Percentiles rank a stretch among this genome's conserved stretches.
Evolutionary conservation across 2,113 vertebrate species (phyloP).

Genomic region (Ammodytes marinus): DNA sequence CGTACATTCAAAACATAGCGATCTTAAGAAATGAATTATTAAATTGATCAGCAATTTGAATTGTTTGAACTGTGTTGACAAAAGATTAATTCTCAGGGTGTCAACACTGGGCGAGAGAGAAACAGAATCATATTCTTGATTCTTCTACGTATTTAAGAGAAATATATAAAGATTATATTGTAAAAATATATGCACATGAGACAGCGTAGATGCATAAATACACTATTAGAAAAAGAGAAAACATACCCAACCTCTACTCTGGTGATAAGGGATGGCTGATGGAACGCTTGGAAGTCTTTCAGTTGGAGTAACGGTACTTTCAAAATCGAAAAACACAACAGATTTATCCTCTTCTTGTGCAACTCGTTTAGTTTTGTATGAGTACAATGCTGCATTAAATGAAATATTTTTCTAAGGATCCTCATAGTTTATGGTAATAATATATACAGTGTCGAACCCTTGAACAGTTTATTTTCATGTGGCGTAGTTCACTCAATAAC

Average conservation of each 20-base stretch:
- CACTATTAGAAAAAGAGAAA: neutral
- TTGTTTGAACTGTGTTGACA: conserved; percentile 37
- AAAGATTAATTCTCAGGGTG: conserved; percentile 70
- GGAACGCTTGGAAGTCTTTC: conserved; percentile 10
- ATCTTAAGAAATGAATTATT: no score
- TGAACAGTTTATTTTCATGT: conserved; percentile 55
- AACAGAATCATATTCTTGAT: conserved; percentile 22
- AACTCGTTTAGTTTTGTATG: conserved; percentile 77
- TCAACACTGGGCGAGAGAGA: conserved; percentile 51
- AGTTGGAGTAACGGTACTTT: conserved; percentile 28
- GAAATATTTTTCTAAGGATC: conserved; percentile 87
- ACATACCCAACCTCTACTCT: conserved; percentile 19
- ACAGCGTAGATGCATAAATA: conserved; percentile 17
- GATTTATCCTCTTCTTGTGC: conserved; percentile 50
- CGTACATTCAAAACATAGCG: neutral
- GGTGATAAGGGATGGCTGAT: conserved; percentile 1
- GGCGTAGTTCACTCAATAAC: conserved; percentile 31
- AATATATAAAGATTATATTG: conserved; percentile 28
- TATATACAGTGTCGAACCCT: conserved; percentile 67
- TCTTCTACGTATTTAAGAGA: conserved; percentile 49
- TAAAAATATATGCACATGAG: conserved; percentile 24
- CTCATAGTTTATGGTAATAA: conserved; percentile 74
- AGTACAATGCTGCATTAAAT: conserved; percentile 81
- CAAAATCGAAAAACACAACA: conserved; percentile 24
- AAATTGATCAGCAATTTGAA: conserved; percentile 17